phyloP scores from a whole-genome alignment of 2,113 vertebrate genomes.

The Pseudorectes ferrugineus region DNA sequence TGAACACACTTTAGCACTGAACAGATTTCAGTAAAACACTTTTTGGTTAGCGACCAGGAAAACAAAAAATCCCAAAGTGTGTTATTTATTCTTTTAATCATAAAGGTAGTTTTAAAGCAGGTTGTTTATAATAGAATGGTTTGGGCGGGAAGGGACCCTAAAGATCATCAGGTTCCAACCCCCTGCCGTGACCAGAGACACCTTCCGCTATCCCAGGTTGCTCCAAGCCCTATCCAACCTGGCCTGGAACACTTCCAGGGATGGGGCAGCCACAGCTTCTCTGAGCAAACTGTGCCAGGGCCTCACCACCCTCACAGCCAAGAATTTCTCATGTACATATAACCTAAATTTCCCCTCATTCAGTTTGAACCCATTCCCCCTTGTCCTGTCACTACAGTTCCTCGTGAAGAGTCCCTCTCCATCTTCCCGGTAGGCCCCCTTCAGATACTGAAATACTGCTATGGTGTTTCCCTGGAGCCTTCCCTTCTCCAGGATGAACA shows the following conservation, averaged over 20 bases:
- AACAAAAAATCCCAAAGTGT: rapidly evolving
- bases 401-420: rapidly evolving
- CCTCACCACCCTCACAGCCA: background rate
- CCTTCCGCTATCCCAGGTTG: background rate
- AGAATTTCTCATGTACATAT: background rate
- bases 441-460: background rate
- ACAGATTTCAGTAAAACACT: background rate
- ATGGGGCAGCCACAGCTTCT: background rate
- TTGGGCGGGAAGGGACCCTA: background rate
- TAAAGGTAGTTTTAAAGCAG: background rate
- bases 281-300: background rate
- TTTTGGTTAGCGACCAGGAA: background rate
- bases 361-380: background rate
- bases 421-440: background rate
- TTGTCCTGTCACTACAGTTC: background rate
- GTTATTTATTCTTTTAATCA: background rate
- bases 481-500: background rate
- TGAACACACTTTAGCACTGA: background rate
- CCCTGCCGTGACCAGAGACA: background rate
- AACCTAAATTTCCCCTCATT: background rate
- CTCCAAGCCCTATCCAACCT: rapidly evolving
- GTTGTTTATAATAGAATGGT: background rate
- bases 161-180: rapidly evolving
- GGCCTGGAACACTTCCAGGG: background rate
- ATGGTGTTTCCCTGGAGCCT: background rate